Evolutionary conservation across 2,888 invertebrate species (phyloP), one percentile per base, ranked within the genome.

Genomic region (Drosophila gaucha): DNA sequence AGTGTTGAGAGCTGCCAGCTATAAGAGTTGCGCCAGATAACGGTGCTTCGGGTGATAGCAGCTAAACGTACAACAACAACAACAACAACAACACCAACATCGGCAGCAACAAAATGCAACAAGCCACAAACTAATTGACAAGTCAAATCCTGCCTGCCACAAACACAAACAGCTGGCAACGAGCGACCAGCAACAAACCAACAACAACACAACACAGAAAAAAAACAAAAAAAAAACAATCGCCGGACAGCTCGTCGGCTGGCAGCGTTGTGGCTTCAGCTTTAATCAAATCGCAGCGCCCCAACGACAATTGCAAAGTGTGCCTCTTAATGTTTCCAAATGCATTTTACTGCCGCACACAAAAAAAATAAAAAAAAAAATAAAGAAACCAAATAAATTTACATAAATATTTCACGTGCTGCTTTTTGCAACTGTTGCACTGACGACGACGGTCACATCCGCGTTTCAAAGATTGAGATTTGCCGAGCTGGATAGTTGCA

Each of bases 351-450:
- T 67, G 71, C 79, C 62, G 58, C 73, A n/a, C 49, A 49, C 22
- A 50, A 58, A 60, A 77, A 44, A 26, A 44, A 16, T 16, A 44
- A 43, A 24, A 30, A 30, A 22, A 28, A 14, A 28, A 18, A 12
- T 18, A 28, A 80, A 76, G 75, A 86, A 80, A 44, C 72, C 70
- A 84, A 86, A 86, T 86, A 84, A 84, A 84, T 84, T 86, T 84
- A 73, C 84, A 84, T 84, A 84, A 86, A 86, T 84, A 86, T 86
- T 84, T 84, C 86, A 84, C 84, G 86, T 84, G 78, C 84, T 73
- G 76, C 68, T 67, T 72, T 73, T 69, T 72, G 74, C 67, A 57
- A 69, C 65, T 68, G 68, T 67, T 67, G 67, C 72, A 67, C n/a
- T 56, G 57, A 43, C 58, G 65, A 30, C 44, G 44, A 68, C 78